Percentiles rank a stretch among this genome's conserved stretches.
Evolutionary conservation across 2,888 invertebrate genomes (phyloP).

Genomic region (Heliconius hortense): DNA sequence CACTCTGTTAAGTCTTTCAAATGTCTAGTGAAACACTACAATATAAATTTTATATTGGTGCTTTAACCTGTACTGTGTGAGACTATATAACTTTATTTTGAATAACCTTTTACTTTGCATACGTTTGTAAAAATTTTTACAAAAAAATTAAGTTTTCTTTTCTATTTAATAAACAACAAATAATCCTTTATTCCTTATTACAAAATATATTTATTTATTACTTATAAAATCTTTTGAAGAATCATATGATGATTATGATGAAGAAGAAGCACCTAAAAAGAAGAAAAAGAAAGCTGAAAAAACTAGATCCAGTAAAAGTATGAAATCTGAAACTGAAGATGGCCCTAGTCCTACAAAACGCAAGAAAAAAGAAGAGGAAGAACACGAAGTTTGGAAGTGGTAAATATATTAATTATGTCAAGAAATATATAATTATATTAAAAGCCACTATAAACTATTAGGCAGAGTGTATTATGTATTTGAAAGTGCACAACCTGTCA

Average conservation of each 20-base stretch:
- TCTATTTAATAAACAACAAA: no score
- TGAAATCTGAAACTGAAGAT: conserved; percentile 61
- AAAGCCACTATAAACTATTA: neutral
- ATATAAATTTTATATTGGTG: no score
- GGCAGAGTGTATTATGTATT: neutral
- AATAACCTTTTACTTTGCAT: no score
- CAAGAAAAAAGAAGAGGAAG: conserved; percentile 91
- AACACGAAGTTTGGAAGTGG: conserved; percentile 96
- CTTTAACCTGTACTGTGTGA: neutral
- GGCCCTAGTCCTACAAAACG: conserved; percentile 83
- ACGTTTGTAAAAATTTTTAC: no score
- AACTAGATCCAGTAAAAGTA: conserved; percentile 58
- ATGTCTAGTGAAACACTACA: neutral
- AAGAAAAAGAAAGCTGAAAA: conserved; percentile 71
- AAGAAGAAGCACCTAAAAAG: conserved; percentile 82
- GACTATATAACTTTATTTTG: neutral
- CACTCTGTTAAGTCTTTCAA: neutral
- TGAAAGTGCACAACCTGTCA: neutral
- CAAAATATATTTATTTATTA: neutral
- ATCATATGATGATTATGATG: conserved; percentile 83
- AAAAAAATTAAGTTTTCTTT: no score
- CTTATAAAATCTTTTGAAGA: conserved; percentile 40
- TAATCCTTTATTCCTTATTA: neutral
- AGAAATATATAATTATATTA: neutral
- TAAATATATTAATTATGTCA: conserved; percentile 63